Evolutionary conservation across 2,888 invertebrate species (phyloP), one percentile per base, ranked within the genome.

Genomic region (Lapara coniferarum): DNA sequence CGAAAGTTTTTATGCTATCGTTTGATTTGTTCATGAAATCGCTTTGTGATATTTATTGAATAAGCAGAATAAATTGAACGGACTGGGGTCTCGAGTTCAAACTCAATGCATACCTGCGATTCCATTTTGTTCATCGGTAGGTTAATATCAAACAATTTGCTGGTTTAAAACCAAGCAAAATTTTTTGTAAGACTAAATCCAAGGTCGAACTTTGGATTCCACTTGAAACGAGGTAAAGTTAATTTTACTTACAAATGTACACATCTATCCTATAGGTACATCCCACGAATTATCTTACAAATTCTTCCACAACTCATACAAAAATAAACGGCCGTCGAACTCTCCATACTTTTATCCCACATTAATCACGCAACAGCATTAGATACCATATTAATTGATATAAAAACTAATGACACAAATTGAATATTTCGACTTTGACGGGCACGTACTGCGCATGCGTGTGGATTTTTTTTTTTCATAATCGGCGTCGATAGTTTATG

Each of bases 401-500:
- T 46, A 69, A 46, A 63, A 63, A 69, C 53, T 63, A 63, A 69
- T 63, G 68, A 63, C 53, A 14, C 68, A 63, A 63, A 63, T 69
- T 63, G 59, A 69, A 59, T 63, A 63, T 69, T 69, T 69, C 10
- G 68, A 69, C 68, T 53, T 69, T 63, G 68, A 69, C 63, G 59
- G 44, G 59, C 59, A 68, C 30, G 37, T 12, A 19, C 37, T 37
- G 37, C 37, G 37, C 37, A 37, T 37, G 4, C 37, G 2, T 37
- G 37, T 37, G 1, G 37, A 37, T 37, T 16, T 10, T 63, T 16
- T 63, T 16, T 63, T 19, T 63, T 19, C 19, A 49, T 63, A 63
- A 49, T 63, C 5, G 19, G 63, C 46, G 49, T 63, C 46, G 63
- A 67, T 63, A 63, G 19, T 25, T 80, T 73, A 81, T 81, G 80